A percentile compares a stretch with the other conserved stretches of the same genome.
Conservation (phyloP, 2,113 vertebrate genomes). For the Sardina pilchardus region DNA sequence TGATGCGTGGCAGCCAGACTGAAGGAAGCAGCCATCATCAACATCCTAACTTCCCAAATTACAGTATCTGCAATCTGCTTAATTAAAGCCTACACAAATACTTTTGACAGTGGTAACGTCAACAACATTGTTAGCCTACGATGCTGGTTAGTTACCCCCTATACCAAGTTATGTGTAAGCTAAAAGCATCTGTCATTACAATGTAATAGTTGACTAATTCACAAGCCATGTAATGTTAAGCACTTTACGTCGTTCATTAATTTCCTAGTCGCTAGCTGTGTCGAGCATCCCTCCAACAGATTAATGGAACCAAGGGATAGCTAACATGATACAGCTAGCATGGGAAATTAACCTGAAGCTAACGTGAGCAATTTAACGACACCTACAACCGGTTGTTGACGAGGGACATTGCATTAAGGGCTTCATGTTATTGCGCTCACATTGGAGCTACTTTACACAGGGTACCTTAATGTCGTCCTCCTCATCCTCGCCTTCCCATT, state of each 20-base stretch:
- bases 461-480: constrained; percentile 82
- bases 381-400: background rate
- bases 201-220: too few species aligned
- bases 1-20: too few species aligned
- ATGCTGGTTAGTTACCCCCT: too few species aligned
- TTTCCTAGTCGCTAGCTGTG: too few species aligned
- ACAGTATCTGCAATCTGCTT: background rate
- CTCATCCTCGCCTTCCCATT: constrained; percentile 83
- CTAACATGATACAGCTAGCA: background rate
- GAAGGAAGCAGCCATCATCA: too few species aligned
- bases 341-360: background rate
- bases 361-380: background rate
- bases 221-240: too few species aligned
- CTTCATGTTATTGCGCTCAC: background rate
- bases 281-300: background rate
- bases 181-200: too few species aligned
- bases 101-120: too few species aligned
- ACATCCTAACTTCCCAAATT: too few species aligned
- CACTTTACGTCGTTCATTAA: too few species aligned
- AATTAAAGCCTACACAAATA: background rate
- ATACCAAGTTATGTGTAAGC: background rate
- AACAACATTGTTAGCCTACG: too few species aligned
- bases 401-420: background rate
- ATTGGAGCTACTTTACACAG: background rate
- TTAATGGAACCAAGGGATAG: background rate